phyloP scores from a whole-genome alignment of 2,888 invertebrate species.

The Ophion costatus region DNA sequence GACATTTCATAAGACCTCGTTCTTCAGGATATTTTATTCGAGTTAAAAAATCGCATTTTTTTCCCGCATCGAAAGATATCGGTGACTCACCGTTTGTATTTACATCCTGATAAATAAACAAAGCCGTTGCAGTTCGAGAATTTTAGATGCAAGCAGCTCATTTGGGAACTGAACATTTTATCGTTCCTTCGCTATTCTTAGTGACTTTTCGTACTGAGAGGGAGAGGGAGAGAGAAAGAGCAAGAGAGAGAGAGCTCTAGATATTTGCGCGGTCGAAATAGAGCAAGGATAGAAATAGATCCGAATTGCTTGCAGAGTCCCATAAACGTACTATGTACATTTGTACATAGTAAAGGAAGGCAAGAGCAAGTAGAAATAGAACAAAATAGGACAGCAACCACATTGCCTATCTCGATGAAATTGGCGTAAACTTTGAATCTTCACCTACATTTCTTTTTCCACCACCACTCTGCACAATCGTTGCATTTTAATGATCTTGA shows the following conservation, averaged over 20 bases:
- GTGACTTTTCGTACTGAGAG: conserved; percentile 51
- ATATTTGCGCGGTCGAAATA: conserved; percentile 71
- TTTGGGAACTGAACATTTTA: conserved; percentile 2
- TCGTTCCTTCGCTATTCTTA: conserved; percentile 58
- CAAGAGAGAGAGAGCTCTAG: conserved; percentile 68
- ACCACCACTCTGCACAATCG: no score
- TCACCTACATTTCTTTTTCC: no score
- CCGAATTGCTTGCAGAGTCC: conserved; percentile 65
- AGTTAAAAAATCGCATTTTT: neutral
- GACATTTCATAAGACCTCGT: conserved; percentile 48
- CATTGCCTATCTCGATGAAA: neutral
- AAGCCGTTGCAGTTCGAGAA: conserved; percentile 21
- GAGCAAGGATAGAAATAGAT: conserved; percentile 71
- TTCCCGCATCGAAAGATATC: neutral
- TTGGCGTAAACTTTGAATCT: neutral
- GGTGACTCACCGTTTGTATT: neutral
- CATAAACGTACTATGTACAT: conserved; percentile 55
- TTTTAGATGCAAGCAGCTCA: conserved; percentile 1
- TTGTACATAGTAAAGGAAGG: neutral
- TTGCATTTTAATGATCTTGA: neutral
- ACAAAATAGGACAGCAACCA: neutral
- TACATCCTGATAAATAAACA: neutral
- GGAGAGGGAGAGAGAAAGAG: conserved; percentile 13
- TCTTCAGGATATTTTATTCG: neutral
- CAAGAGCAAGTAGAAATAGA: conserved; percentile 11